Evolutionary conservation across 2,797 vertebrate genomes (phyloP).

Genomic region (Hyperoplus lanceolatus): DNA sequence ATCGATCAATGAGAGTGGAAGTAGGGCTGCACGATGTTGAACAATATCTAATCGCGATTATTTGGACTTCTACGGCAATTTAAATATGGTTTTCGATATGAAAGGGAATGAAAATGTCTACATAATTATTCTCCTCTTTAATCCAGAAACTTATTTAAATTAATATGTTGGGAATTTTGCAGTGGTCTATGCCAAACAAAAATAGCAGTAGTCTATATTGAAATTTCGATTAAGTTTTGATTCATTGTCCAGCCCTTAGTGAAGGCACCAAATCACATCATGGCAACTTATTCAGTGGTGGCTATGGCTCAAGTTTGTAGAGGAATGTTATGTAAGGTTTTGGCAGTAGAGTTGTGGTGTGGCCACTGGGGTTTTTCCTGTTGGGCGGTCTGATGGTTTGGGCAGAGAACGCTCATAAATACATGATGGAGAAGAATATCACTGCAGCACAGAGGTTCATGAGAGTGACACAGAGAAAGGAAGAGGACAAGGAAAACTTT

Average conservation of each 20-base stretch:
- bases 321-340: conserved; percentile 55
- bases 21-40: too few species aligned
- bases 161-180: too few species aligned
- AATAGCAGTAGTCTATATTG: too few species aligned
- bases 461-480: neutral
- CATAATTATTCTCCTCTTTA: too few species aligned
- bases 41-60: too few species aligned
- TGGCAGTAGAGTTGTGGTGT: conserved; percentile 56
- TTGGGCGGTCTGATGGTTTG: conserved; percentile 41
- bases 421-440: conserved; percentile 47
- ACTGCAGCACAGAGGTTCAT: conserved; percentile 36
- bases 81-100: too few species aligned
- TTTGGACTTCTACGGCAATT: too few species aligned
- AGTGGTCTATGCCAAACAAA: too few species aligned
- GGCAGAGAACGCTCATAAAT: conserved; percentile 46
- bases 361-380: conserved; percentile 56
- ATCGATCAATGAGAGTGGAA: conserved; percentile 19
- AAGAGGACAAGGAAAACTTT: neutral
- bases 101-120: too few species aligned
- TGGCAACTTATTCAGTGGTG: conserved; percentile 6
- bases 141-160: too few species aligned
- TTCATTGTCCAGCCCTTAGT: too few species aligned
- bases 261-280: conserved; percentile 25
- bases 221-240: too few species aligned
- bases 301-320: conserved; percentile 24